phyloP scores from a whole-genome alignment of 2,888 invertebrate genomes.

The Plebejus anna region DNA sequence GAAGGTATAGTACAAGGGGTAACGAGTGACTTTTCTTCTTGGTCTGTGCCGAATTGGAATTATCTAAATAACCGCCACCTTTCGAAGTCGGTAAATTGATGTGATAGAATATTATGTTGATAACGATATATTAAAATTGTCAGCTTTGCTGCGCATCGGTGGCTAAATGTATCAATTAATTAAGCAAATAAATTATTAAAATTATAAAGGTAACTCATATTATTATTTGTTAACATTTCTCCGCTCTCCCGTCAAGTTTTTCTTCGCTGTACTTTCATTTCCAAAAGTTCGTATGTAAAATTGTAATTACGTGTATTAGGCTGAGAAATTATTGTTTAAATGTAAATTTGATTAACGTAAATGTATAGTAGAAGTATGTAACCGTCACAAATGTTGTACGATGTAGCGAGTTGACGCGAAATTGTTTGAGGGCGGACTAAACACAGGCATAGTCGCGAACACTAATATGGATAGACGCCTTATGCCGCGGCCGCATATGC shows the following conservation, averaged over 20 bases:
- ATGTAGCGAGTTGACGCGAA: neutral
- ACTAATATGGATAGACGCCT: neutral
- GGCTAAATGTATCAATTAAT: neutral
- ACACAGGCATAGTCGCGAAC: neutral
- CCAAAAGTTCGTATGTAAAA: constrained; percentile 10
- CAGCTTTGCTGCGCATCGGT: neutral
- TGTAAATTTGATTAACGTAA: constrained; percentile 16
- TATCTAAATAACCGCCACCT: neutral
- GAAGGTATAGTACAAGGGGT: constrained; percentile 36
- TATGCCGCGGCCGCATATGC: neutral
- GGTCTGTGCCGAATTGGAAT: constrained; percentile 23
- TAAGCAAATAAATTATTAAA: constrained; percentile 4
- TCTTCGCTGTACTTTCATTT: neutral
- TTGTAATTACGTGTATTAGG: constrained; percentile 27
- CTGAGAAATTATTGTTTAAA: constrained; percentile 9
- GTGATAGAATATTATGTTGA: neutral
- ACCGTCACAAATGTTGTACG: constrained; percentile 7
- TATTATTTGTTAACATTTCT: neutral
- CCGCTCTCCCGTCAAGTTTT: neutral
- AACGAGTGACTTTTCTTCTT: constrained; percentile 11
- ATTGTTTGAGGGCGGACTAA: neutral
- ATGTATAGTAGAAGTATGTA: constrained; percentile 22
- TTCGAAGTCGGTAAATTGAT: neutral
- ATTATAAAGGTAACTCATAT: neutral
- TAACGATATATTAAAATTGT: neutral